A percentile compares a stretch with the other conserved stretches of the same genome.
Conservation (phyloP, 2,113 vertebrate species). For the Myotis brandtii region DNA sequence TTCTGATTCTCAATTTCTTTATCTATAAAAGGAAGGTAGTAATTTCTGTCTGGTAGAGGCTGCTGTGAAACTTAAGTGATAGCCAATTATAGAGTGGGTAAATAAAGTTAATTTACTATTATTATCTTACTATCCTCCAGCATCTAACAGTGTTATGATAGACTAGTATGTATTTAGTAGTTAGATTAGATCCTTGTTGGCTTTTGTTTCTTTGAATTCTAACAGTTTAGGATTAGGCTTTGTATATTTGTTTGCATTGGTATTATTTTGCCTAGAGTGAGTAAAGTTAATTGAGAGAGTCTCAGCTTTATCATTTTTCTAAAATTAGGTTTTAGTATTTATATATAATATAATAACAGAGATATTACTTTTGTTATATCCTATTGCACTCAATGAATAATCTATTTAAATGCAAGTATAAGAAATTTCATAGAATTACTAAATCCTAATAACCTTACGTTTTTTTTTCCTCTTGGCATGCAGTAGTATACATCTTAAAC, state of each 20-base stretch:
- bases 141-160: not conserved
- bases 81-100: not conserved
- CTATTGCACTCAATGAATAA: not conserved
- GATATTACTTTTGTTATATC: not conserved
- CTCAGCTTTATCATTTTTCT: conserved; percentile 48
- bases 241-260: not conserved
- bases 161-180: not conserved
- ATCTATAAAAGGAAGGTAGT: not conserved
- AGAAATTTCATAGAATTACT: conserved; percentile 13
- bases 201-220: conserved; percentile 42
- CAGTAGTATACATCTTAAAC: not conserved
- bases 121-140: not conserved
- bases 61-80: conserved; percentile 3
- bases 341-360: not conserved
- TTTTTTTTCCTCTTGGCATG: not conserved
- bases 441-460: not conserved
- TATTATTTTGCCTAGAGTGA: conserved; percentile 30
- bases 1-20: conserved; percentile 43
- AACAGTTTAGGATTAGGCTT: not conserved
- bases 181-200: not conserved
- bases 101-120: not conserved
- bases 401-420: not conserved
- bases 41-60: not conserved
- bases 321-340: conserved; percentile 37
- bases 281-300: not conserved